These are phyloP conservation scores for Galaxea fascicularis DNA, from an alignment of 92 coral and sea anemone species.

Conservation along the genomic window DNA sequence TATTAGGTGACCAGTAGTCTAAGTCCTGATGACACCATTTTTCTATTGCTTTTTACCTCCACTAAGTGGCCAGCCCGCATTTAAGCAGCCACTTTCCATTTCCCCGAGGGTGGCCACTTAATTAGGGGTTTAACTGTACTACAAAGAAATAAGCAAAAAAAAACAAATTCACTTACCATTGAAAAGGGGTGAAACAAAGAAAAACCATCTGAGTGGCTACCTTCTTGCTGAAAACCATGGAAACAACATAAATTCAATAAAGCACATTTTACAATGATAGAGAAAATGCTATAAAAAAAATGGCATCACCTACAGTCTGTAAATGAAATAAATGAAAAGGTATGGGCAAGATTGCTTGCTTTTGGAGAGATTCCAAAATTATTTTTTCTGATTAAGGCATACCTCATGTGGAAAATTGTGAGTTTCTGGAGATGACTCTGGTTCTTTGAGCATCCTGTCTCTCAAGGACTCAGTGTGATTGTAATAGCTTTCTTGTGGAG, in stretches of 20 bases:
- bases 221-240: slow-evolving; percentile 21
- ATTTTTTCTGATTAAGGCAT: not conserved
- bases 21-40: no score
- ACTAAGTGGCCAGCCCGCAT: no score
- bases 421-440: slow-evolving; percentile 30
- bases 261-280: no score
- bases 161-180: slow-evolving; percentile 13
- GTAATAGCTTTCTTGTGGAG: slow-evolving; percentile 14
- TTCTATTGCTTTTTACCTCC: no score
- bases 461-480: slow-evolving; percentile 60
- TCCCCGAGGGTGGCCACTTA: no score
- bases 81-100: no score
- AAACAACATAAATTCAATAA: not conserved
- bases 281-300: no score
- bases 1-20: no score
- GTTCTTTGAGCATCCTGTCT: slow-evolving; percentile 70
- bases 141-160: not conserved
- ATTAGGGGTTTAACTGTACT: no score
- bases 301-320: no score
- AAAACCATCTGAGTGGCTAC: slow-evolving; percentile 7
- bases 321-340: no score
- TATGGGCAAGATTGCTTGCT: no score
- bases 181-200: slow-evolving; percentile 6
- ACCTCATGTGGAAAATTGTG: slow-evolving; percentile 19
- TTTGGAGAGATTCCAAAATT: not conserved